Base-by-base conservation (phyloP, 2,888 invertebrate species). In the Tridacna crocea region DNA sequence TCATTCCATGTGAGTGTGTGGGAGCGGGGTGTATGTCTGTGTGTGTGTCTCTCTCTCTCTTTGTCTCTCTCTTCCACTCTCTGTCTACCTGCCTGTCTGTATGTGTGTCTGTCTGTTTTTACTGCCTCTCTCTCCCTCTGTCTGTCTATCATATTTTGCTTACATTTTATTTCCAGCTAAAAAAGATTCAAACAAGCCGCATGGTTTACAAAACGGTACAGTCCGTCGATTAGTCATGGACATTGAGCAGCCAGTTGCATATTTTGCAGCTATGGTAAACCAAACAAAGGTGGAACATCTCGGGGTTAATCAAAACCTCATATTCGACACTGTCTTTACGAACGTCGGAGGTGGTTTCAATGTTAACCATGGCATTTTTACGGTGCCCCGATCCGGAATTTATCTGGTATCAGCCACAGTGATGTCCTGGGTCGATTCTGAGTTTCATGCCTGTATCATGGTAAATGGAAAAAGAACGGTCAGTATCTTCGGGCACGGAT, bases 321-420 rank as follows among this genome's bases (percentile, higher is more conserved):
- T 26, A 72, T 72, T 22, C 48, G 72, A 72, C 51, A 72, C 51
- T n/a, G 19, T 51, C 17, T 11, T 51, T 0, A 72, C 72, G 13
- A 72, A 72, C 72, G 22, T 72, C 17, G 72, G 72, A 22, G 72
- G 72, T 22, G 72, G 24, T 13, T 72, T 72, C 17, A 48, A 72
- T 24, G 26, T 22, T 6, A 51, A 26, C 17, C 72, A 72, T 51
- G 72, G 72, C 26, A 72, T 72, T 17, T 72, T 72, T 24, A 72
- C 51, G 6, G 72, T 51, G 11, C 72, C 72, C 17, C 51, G 51
- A 72, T 51, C 72, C 26, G 72, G 73, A 12, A 36, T 73, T 26
- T 73, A 73, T 36, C 55, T 73, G 24, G 58, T 72, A 51, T 73
- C 73, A 0, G 60, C 73, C 11, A 27, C 75, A 22, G 63, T 75